phyloP scores from a whole-genome alignment of 2,888 invertebrate species.

The Drosophila antonietae region DNA sequence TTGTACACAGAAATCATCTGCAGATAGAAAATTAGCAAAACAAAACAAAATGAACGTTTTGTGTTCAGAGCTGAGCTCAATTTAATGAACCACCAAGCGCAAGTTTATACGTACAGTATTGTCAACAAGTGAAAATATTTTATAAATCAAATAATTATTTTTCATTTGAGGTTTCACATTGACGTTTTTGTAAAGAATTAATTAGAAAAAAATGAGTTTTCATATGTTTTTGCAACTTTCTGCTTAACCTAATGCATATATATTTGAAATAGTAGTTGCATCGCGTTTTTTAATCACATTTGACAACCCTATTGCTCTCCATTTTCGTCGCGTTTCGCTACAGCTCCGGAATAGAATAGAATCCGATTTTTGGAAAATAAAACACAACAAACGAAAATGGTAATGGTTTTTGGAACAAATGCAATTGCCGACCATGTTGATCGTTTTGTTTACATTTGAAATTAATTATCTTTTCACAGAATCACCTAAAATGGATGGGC shows the following conservation, averaged over 20 bases:
- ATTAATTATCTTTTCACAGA: conserved; percentile 52
- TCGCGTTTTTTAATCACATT: background rate
- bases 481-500: conserved; percentile 84
- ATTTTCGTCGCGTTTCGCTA: conserved; percentile 66
- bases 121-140: background rate
- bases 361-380: conserved; percentile 68
- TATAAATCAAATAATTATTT: background rate
- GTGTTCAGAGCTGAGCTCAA: background rate
- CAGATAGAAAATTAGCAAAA: background rate
- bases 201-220: background rate
- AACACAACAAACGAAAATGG: conserved; percentile 77
- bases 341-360: conserved; percentile 66
- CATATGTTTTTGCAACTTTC: background rate
- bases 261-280: background rate
- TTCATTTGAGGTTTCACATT: background rate
- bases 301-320: conserved; percentile 49
- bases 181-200: background rate
- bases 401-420: conserved; percentile 57
- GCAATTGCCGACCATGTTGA: conserved; percentile 13
- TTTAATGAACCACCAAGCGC: conserved; percentile 11
- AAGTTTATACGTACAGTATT: conserved; percentile 16
- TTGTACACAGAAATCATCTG: background rate
- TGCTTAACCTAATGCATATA: background rate
- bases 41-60: conserved; percentile 11
- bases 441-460: conserved; percentile 21